phyloP scores from a whole-genome alignment of 2,888 invertebrate species.

The Clusia tigrina region DNA sequence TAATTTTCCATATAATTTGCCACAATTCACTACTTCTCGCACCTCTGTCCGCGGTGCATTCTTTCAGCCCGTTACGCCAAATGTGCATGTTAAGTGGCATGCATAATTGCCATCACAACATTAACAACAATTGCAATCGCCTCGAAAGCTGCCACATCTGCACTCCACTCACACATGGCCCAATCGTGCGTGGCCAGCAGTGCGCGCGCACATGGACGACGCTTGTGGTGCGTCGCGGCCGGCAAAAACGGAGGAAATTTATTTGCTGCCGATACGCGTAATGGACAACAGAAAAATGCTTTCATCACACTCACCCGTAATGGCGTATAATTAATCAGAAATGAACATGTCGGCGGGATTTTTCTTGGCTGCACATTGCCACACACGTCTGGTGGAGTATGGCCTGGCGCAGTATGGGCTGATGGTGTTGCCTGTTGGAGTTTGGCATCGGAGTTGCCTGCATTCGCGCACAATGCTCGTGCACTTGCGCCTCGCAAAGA shows the following conservation, averaged over 20 bases:
- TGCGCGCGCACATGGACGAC: conserved; percentile 19
- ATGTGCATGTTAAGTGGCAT: not conserved
- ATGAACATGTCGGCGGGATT: conserved; percentile 12
- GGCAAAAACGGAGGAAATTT: conserved; percentile 50
- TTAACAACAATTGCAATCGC: conserved; percentile 12
- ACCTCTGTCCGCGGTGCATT: no score
- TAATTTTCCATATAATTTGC: no score
- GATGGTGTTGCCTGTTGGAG: not conserved
- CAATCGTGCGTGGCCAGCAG: conserved; percentile 26
- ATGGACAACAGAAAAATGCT: conserved; percentile 53
- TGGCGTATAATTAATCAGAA: conserved; percentile 45
- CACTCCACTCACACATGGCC: conserved; percentile 34
- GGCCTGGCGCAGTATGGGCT: no score
- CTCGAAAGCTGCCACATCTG: conserved; percentile 26
- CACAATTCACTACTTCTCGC: no score
- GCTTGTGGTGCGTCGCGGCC: no score
- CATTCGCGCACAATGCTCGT: not conserved
- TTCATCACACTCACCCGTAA: conserved; percentile 43
- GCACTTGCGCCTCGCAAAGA: not conserved
- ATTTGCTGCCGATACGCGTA: conserved; percentile 47
- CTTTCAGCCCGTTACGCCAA: no score
- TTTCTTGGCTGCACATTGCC: not conserved
- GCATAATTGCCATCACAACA: conserved; percentile 29
- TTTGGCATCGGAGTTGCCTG: not conserved
- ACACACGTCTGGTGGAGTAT: not conserved